Conservation (phyloP, 2,888 invertebrate species). For the Trisateles emortualis region DNA sequence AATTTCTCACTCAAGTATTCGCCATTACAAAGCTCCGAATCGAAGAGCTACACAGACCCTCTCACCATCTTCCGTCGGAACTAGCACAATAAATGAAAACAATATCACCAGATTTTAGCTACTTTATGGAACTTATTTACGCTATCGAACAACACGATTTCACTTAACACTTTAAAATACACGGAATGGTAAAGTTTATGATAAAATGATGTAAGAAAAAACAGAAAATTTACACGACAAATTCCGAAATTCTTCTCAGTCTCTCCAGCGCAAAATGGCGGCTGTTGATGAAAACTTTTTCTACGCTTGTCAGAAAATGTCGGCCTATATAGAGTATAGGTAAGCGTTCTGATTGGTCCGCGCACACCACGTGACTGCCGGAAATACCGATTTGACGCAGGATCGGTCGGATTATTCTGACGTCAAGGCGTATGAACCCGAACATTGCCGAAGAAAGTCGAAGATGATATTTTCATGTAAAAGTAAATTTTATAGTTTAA, state of each 20-base stretch:
- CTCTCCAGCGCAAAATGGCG: slow-evolving; percentile 96
- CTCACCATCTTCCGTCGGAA: slow-evolving; percentile 92
- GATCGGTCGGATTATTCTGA: slow-evolving; percentile 80
- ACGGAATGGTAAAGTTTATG: slow-evolving; percentile 86
- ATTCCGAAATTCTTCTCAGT: slow-evolving; percentile 92
- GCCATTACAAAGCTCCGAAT: slow-evolving; percentile 92
- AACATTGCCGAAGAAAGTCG: slow-evolving; percentile 67
- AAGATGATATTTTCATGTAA: slow-evolving; percentile 59
- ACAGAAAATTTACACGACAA: slow-evolving; percentile 90
- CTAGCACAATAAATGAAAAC: slow-evolving; percentile 91
- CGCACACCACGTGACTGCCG: slow-evolving; percentile 82
- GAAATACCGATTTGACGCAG: slow-evolving; percentile 79
- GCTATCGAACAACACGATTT: slow-evolving; percentile 80
- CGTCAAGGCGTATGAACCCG: slow-evolving; percentile 79
- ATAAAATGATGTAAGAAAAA: slow-evolving; percentile 87
- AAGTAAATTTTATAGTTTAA: slow-evolving; percentile 31
- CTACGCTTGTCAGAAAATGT: slow-evolving; percentile 96
- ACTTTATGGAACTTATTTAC: slow-evolving; percentile 81
- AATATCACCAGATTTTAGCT: slow-evolving; percentile 87
- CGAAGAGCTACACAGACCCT: slow-evolving; percentile 90
- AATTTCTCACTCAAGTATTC: slow-evolving; percentile 91
- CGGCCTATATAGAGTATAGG: slow-evolving; percentile 80
- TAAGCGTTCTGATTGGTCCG: slow-evolving; percentile 76
- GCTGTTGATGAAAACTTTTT: slow-evolving; percentile 98
- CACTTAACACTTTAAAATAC: slow-evolving; percentile 88